phyloP scores from a whole-genome alignment of 2,888 invertebrate species.

The Drosophila nr. fundita region DNA sequence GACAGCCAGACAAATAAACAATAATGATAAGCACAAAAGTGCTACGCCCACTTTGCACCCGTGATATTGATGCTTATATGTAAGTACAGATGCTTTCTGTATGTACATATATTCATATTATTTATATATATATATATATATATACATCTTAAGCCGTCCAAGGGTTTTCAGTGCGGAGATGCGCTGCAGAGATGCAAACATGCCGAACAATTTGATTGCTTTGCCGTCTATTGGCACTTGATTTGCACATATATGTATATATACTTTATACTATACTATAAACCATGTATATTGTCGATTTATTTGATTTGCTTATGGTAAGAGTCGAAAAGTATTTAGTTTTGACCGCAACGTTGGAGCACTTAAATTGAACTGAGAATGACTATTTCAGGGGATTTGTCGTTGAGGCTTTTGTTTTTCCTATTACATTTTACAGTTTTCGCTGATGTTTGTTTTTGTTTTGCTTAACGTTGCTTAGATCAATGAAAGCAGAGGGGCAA shows the following conservation, averaged over 20 bases:
- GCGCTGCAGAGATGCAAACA: slow-evolving; percentile 41
- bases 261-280: neutral
- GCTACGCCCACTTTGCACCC: slow-evolving; percentile 19
- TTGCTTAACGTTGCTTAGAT: slow-evolving; percentile 29
- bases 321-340: slow-evolving; percentile 9
- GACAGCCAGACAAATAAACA: slow-evolving; percentile 12
- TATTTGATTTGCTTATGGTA: neutral
- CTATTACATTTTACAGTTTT: slow-evolving; percentile 45
- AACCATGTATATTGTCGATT: neutral
- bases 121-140: slow-evolving; percentile 5
- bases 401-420: slow-evolving; percentile 35
- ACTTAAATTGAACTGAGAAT: slow-evolving; percentile 46
- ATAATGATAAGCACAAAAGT: slow-evolving; percentile 7
- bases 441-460: slow-evolving; percentile 36
- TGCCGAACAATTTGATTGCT: slow-evolving; percentile 27
- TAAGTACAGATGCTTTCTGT: neutral
- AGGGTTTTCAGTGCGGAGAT: slow-evolving; percentile 42
- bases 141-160: slow-evolving; percentile 41
- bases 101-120: neutral
- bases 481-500: slow-evolving; percentile 1
- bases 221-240: neutral
- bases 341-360: slow-evolving; percentile 42
- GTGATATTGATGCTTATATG: slow-evolving; percentile 6
- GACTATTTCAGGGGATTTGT: slow-evolving; percentile 30
- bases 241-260: neutral